A percentile compares a stretch with the other conserved stretches of the same genome.
These are phyloP conservation scores for Melieria picta DNA, from an alignment of 2,888 invertebrate genomes.

Conservation along the genomic window DNA sequence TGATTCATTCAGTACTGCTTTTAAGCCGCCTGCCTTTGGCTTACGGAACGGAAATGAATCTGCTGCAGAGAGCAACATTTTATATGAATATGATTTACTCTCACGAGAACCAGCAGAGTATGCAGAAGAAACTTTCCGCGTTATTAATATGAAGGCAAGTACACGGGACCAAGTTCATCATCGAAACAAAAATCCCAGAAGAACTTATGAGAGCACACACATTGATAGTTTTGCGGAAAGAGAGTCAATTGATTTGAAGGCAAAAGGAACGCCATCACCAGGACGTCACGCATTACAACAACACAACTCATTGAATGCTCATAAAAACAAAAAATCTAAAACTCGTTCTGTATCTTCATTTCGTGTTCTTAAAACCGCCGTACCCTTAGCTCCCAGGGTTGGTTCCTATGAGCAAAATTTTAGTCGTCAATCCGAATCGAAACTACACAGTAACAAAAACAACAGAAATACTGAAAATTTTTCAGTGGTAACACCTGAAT, in stretches of 20 bases:
- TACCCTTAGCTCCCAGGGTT: slow-evolving; percentile 66
- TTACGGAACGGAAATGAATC: too few species aligned
- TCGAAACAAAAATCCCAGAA: slow-evolving; percentile 34
- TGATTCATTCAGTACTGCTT: too few species aligned
- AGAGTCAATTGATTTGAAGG: too few species aligned
- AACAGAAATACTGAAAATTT: slow-evolving; percentile 29
- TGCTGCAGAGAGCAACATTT: slow-evolving; percentile 68
- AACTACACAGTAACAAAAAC: slow-evolving; percentile 35
- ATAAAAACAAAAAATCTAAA: slow-evolving; percentile 69
- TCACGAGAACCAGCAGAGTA: slow-evolving; percentile 86
- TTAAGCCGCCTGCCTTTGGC: too few species aligned
- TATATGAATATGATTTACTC: slow-evolving; percentile 85
- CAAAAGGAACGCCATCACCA: too few species aligned
- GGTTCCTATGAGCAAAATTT: slow-evolving; percentile 12
- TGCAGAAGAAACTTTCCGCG: slow-evolving; percentile 85
- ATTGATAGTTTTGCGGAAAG: slow-evolving; percentile 40
- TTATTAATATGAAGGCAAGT: slow-evolving; percentile 80
- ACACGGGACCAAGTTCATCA: slow-evolving; percentile 7
- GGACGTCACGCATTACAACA: too few species aligned
- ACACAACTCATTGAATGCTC: slow-evolving; percentile 75
- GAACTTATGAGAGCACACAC: slow-evolving; percentile 25
- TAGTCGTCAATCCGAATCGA: slow-evolving; percentile 20
- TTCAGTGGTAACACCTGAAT: slow-evolving; percentile 14
- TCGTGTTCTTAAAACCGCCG: slow-evolving; percentile 79
- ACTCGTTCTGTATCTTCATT: slow-evolving; percentile 75